phyloP scores from a whole-genome alignment of 2,797 vertebrate species.

The Crocodylus rhombifer region DNA sequence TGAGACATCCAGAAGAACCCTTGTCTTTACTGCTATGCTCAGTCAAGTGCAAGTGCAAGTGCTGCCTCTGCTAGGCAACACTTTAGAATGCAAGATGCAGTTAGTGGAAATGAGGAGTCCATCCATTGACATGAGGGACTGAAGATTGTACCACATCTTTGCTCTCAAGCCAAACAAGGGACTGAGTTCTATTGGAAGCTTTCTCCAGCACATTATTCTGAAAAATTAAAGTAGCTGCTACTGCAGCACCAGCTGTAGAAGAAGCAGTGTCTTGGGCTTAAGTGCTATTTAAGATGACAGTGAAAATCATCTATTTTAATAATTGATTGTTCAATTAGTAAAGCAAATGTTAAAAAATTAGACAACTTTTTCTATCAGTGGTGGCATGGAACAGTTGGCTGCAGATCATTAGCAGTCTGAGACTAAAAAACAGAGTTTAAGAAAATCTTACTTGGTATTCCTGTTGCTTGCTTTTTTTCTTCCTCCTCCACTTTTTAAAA shows the following conservation, averaged over 20 bases:
- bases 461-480: constrained; percentile 39
- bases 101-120: neutral
- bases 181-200: neutral
- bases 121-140: neutral
- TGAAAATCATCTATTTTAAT: constrained; percentile 78
- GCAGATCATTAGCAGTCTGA: constrained; percentile 62
- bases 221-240: neutral
- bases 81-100: neutral
- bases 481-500: constrained; percentile 2
- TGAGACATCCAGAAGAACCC: neutral
- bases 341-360: constrained; percentile 79
- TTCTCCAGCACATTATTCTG: neutral
- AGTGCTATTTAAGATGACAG: constrained; percentile 2
- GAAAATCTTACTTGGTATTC: constrained; percentile 60
- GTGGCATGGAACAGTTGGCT: constrained; percentile 75
- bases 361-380: constrained; percentile 70
- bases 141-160: neutral
- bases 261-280: neutral
- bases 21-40: neutral
- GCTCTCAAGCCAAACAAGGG: neutral
- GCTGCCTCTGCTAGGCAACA: neutral
- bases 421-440: constrained; percentile 62
- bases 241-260: neutral
- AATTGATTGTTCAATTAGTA: constrained; percentile 83
- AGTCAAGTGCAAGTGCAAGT: neutral